Evolutionary conservation across 2,888 invertebrate genomes (phyloP), one percentile per base, ranked within the genome.

Genomic region (Lasioglossum vierecki): DNA sequence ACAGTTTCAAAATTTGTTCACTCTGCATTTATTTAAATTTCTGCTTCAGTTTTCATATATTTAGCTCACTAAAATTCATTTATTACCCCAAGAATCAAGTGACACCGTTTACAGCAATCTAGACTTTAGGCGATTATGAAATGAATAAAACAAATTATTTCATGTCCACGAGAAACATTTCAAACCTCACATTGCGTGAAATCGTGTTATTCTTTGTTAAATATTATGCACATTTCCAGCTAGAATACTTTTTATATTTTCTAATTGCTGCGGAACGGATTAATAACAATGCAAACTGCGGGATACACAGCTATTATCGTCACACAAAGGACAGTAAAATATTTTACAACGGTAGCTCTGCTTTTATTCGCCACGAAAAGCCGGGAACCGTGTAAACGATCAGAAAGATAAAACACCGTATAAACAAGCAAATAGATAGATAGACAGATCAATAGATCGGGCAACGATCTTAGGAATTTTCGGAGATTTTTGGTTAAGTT

Each of bases 401-500:
- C 78, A 44, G 46, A 78, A 78, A 79, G 70, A 44, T 84, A 84
- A 79, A 79, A 80, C 35, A 63, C 63, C 4, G 22, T 68, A 22
- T 39, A 39, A 68, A 39, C 39, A 39, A 84, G 83, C 74, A 71
- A 49, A 44, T 26, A 57, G 71, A 73, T 74, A 49, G 63, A 53
- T 26, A 39, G 41, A 49, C n/a, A 53, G 49, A 39, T 63, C 74
- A 18, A 86, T 75, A 44, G 70, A 49, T 76, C 30, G n/a, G 72
- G 9, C 46, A 68, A 82, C 57, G 79, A 86, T 75, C 73, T 79
- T 82, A 82, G 87, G 79, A 82, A 86, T 82, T 79, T 80, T 77
- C 87, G 80, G 71, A 81, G 87, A 87, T 87, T 87, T 87, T 87
- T 87, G 87, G 87, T 87, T 84, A 87, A 87, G 87, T 84, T 81